Evolutionary conservation across 92 coral and sea anemone species (phyloP).

Genomic region (Phenganax marumi): DNA sequence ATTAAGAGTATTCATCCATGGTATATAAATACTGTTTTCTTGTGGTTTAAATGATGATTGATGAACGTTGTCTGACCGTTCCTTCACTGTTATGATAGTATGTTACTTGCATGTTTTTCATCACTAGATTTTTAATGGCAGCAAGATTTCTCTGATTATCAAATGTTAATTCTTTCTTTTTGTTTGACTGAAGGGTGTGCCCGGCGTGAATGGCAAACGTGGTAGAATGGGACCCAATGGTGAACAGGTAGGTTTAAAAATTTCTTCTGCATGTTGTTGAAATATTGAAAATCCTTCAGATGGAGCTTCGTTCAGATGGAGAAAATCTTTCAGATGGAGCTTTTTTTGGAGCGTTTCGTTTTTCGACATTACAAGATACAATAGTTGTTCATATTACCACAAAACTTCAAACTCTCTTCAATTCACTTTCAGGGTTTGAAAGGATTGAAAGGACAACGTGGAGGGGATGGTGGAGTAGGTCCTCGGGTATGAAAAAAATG

Average conservation of each 20-base stretch:
- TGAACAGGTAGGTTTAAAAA: conserved; percentile 1
- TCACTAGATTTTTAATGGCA: too few relatives aligned
- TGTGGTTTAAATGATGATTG: not conserved
- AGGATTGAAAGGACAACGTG: conserved; percentile 45
- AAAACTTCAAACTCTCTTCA: too few relatives aligned
- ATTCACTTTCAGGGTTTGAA: not conserved
- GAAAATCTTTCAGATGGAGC: too few relatives aligned
- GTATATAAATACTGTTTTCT: too few relatives aligned
- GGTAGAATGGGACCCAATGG: conserved; percentile 15
- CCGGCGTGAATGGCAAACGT: conserved; percentile 23
- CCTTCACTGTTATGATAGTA: too few relatives aligned
- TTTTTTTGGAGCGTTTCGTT: not conserved
- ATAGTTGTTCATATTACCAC: too few relatives aligned
- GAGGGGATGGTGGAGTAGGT: conserved; percentile 35
- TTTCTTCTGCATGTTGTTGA: not conserved
- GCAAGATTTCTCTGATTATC: too few relatives aligned
- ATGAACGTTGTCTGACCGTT: not conserved
- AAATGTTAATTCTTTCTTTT: not conserved
- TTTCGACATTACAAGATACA: not conserved
- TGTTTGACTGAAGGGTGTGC: conserved; percentile 14
- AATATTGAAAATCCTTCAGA: too few relatives aligned
- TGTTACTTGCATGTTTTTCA: too few relatives aligned
- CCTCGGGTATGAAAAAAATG: conserved; percentile 17
- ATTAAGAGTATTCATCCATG: too few relatives aligned
- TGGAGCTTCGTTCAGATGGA: too few relatives aligned